These are phyloP conservation scores for Vombatus ursinus DNA, from an alignment of 2,113 vertebrate genomes.

Conservation along the genomic window DNA sequence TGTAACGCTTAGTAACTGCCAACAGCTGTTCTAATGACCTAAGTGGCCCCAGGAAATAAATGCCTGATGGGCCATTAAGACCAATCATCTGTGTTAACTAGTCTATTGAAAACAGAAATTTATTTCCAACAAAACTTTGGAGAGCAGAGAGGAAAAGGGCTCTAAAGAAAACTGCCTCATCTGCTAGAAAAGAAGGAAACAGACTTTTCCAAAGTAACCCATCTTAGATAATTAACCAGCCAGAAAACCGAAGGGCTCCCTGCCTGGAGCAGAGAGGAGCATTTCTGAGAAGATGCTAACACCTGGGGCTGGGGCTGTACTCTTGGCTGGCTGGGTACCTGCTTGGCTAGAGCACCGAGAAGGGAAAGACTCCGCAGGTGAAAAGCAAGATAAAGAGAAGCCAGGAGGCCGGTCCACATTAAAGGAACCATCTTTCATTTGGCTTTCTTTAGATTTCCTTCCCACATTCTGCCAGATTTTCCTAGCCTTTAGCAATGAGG, in stretches of 20 bases:
- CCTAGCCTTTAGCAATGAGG: background rate
- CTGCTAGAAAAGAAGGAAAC: constrained; percentile 28
- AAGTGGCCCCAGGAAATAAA: background rate
- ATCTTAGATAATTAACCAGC: background rate
- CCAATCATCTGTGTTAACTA: constrained; percentile 22
- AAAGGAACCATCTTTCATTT: background rate
- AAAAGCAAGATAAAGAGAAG: background rate
- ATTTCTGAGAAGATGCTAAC: constrained; percentile 10
- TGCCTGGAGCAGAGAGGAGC: background rate
- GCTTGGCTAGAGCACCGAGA: background rate
- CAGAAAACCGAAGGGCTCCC: constrained; percentile 14
- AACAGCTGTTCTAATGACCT: constrained; percentile 24
- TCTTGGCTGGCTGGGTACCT: background rate
- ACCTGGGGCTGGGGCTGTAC: background rate
- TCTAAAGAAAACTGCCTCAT: constrained; percentile 11
- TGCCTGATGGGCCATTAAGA: constrained; percentile 27
- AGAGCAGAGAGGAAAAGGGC: constrained; percentile 13
- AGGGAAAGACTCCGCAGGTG: background rate
- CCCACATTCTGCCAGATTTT: background rate
- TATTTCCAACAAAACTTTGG: constrained; percentile 8
- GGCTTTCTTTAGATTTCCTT: background rate
- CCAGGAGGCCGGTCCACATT: background rate
- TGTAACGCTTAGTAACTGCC: constrained; percentile 20
- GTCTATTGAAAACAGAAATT: constrained; percentile 27
- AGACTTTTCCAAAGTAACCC: constrained; percentile 21